These are phyloP conservation scores for Botia almorhae DNA, from an alignment of 2,797 vertebrate genomes.

Conservation along the genomic window DNA sequence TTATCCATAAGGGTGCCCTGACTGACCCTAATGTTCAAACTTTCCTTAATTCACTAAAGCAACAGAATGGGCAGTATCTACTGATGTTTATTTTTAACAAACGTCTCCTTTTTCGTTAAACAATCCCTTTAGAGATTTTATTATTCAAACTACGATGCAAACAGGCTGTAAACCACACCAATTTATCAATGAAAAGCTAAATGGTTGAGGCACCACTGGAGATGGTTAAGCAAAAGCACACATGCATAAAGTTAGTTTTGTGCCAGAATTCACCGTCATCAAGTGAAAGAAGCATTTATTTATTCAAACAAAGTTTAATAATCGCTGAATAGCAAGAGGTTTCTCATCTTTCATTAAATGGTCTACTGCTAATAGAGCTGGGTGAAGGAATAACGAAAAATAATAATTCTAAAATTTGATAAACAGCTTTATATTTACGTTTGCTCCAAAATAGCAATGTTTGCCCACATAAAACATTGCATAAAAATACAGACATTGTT, in stretches of 20 bases:
- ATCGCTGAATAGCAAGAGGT: background rate
- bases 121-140: background rate
- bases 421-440: background rate
- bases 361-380: background rate
- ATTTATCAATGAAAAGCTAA: background rate
- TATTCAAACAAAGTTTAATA: background rate
- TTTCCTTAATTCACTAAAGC: no score
- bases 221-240: conserved; percentile 13
- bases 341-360: background rate
- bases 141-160: background rate
- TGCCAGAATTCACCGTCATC: background rate
- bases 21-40: background rate
- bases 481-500: no score
- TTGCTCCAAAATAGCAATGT: background rate
- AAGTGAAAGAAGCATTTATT: background rate
- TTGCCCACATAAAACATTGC: no score
- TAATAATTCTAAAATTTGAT: background rate
- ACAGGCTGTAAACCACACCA: background rate
- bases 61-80: no score
- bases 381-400: background rate
- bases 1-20: background rate
- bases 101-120: background rate
- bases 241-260: conserved; percentile 14
- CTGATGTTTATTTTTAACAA: no score
- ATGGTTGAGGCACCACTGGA: background rate